Evolutionary conservation across 53 echinoderm and acorn worm genomes (phyloP).

Genomic region (Paracentrotus lividus): DNA sequence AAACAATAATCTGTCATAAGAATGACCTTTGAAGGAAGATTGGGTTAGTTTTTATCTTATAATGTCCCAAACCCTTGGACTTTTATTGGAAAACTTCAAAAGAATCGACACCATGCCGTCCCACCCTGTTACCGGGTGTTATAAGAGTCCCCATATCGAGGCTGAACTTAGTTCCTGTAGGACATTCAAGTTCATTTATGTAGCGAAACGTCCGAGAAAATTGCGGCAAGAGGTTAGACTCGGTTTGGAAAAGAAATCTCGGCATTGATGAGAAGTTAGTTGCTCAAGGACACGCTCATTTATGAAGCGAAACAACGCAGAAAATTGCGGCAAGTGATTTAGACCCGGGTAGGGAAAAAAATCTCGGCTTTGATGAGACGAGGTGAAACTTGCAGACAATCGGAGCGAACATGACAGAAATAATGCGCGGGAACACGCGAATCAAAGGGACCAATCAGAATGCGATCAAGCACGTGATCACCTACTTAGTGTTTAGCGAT

Average conservation of each 20-base stretch:
- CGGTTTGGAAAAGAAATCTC: background rate
- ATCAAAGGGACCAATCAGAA: conserved; percentile 55
- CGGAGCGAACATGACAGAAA: conserved; percentile 46
- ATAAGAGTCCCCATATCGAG: background rate
- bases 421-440: conserved; percentile 44
- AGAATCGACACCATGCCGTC: conserved; percentile 19
- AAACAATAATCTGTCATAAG: conserved; percentile 19
- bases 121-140: conserved; percentile 11
- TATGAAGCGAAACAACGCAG: conserved; percentile 26
- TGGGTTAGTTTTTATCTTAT: conserved; percentile 39
- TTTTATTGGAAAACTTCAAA: conserved; percentile 53
- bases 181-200: conserved; percentile 46
- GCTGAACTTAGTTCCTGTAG: background rate
- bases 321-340: conserved; percentile 22
- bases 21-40: conserved; percentile 32
- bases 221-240: background rate
- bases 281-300: conserved; percentile 37
- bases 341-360: background rate
- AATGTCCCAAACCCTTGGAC: conserved; percentile 36
- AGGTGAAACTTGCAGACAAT: background rate
- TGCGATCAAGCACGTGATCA: conserved; percentile 52
- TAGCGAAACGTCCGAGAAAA: conserved; percentile 12
- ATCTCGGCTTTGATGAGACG: conserved; percentile 20
- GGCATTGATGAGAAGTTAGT: background rate
- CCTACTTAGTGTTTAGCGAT: conserved; percentile 36